Conservation (phyloP, 2,797 vertebrate genomes). For the Mormyrops boulengeri region DNA sequence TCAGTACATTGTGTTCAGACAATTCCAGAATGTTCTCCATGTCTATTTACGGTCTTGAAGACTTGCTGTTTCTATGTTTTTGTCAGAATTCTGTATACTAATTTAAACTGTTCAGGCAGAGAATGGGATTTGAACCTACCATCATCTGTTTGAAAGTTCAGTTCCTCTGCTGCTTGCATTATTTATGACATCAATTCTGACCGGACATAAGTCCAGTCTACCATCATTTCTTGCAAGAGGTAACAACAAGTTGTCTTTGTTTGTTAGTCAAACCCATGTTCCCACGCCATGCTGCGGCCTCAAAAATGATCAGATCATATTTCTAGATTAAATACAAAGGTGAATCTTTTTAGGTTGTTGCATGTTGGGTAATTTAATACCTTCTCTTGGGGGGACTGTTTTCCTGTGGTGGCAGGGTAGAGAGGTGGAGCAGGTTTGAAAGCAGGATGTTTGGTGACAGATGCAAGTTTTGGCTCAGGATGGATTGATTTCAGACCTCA, state of each 20-base stretch:
- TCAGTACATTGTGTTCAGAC: background rate
- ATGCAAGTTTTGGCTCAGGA: background rate
- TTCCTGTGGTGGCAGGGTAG: background rate
- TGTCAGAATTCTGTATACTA: background rate
- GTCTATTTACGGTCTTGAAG: background rate
- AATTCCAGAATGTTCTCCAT: background rate
- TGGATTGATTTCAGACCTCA: background rate
- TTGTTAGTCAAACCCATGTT: background rate
- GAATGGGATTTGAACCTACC: background rate
- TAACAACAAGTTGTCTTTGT: background rate
- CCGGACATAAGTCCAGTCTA: background rate
- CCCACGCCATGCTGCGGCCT: background rate
- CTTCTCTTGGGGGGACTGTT: constrained; percentile 6
- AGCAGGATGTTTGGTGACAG: background rate
- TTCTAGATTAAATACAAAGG: background rate
- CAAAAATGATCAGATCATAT: background rate
- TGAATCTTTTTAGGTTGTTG: background rate
- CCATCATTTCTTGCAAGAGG: background rate
- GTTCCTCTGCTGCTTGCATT: background rate
- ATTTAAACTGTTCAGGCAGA: background rate
- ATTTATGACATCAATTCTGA: background rate
- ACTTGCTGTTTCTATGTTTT: background rate
- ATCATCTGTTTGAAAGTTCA: background rate
- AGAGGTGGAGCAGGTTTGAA: background rate
- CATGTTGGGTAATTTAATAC: background rate